Evolutionary conservation across 2,113 vertebrate genomes (phyloP), one percentile per base, ranked within the genome.

Genomic region (Plotosus lineatus): DNA sequence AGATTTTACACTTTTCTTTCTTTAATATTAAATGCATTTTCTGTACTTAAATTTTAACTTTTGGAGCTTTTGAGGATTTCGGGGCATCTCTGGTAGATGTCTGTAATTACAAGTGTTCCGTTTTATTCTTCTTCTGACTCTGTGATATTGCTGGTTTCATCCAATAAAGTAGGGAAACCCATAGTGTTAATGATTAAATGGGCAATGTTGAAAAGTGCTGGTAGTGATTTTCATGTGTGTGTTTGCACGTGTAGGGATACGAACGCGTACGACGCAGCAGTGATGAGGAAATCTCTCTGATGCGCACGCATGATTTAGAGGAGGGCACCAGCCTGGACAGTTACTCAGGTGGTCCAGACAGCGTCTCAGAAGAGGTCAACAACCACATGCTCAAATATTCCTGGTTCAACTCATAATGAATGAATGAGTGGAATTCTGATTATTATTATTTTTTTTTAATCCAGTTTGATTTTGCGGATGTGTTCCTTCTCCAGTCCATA

Each of bases 401-500:
- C 58, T 65, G 60, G 26, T 65, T 31, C 23, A 8, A n/a, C n/a
- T n/a, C n/a, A n/a, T n/a, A n/a, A n/a, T n/a, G n/a, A n/a, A n/a
- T n/a, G n/a, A n/a, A n/a, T n/a, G n/a, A n/a, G n/a, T n/a, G n/a
- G n/a, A n/a, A n/a, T 56, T n/a, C 3, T 33, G 38, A 2, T 82
- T 1, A 1, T 87, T 73, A 87, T 90, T 17, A 60, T 82, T 23
- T 65, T 7, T 83, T 78, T n/a, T 44, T 2, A 19, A 44, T 15
- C 23, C 72, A 99, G 97, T 92, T 98, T 87, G 89, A 97, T 83
- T 94, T 97, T 86, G 93, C 89, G 74, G 96, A 98, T 36, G 89
- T 95, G 74, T 91, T 99, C 79, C 94, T 99, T 90, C 93, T 96
- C 75, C 97, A 98, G 85, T 89, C 91, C 23, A 99, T 99, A 66